Percentiles rank a stretch among this genome's conserved stretches.
phyloP scores from a whole-genome alignment of 2,113 vertebrate species.

The Rhea americana region DNA sequence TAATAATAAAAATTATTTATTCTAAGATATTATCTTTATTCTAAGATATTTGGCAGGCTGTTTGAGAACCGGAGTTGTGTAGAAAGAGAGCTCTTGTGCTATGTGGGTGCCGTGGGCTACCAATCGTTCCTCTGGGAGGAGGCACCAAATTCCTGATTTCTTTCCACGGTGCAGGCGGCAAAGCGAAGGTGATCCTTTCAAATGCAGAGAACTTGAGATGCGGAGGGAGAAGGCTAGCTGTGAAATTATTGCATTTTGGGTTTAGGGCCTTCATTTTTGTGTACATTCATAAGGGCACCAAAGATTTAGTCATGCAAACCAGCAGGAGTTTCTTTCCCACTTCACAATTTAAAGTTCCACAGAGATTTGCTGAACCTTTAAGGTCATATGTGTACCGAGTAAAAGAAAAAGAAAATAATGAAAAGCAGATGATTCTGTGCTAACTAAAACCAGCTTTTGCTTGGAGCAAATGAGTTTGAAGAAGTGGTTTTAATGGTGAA shows the following conservation, averaged over 20 bases:
- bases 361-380: conserved; percentile 21
- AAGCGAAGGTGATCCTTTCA: rapidly evolving
- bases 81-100: not conserved
- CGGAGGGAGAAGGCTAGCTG: not conserved
- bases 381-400: not conserved
- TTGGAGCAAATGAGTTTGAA: not conserved
- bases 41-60: not conserved
- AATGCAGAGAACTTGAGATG: not conserved
- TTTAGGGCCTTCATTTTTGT: not conserved
- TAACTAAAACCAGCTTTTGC: not conserved
- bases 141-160: not conserved
- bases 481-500: not conserved
- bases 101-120: not conserved
- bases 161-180: not conserved
- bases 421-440: not conserved
- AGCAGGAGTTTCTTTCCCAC: conserved; percentile 15
- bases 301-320: conserved; percentile 19
- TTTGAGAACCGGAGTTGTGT: not conserved
- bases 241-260: not conserved
- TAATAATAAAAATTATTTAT: too few relatives aligned
- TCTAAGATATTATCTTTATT: not conserved
- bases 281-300: not conserved
- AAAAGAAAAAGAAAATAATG: conserved; percentile 30
- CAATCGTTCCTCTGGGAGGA: not conserved
- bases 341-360: conserved; percentile 23